phyloP scores from a whole-genome alignment of 1,140 invertebrate species.

The honey bee (Apis mellifera) region Amel_HAv3.1 CM009938.2:3342001-3342500 shows the following conservation, averaged over 20 bases:
- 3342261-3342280: slow-evolving; percentile 42
- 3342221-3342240: slow-evolving; percentile 46
- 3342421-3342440: background rate
- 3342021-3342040: slow-evolving; percentile 11
- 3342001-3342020: slow-evolving; percentile 30
- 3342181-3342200: slow-evolving; percentile 17
- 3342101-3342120: slow-evolving; percentile 44
- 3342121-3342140: slow-evolving; percentile 64
- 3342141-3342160: slow-evolving; percentile 52
- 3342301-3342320: slow-evolving; percentile 2
- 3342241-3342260: slow-evolving; percentile 58
- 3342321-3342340: background rate
- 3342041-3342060: background rate
- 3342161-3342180: slow-evolving; percentile 45
- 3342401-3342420: slow-evolving; percentile 19
- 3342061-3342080: slow-evolving; percentile 57
- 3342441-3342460: background rate
- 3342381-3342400: slow-evolving; percentile 8
- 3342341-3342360: too few relatives aligned
- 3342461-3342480: too few relatives aligned
- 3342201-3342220: slow-evolving; percentile 40
- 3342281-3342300: slow-evolving; percentile 49
- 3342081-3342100: slow-evolving; percentile 50
- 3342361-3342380: background rate
- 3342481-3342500: too few relatives aligned